Conservation (phyloP, 2,888 invertebrate genomes). For the Cerastoderma edule region DNA sequence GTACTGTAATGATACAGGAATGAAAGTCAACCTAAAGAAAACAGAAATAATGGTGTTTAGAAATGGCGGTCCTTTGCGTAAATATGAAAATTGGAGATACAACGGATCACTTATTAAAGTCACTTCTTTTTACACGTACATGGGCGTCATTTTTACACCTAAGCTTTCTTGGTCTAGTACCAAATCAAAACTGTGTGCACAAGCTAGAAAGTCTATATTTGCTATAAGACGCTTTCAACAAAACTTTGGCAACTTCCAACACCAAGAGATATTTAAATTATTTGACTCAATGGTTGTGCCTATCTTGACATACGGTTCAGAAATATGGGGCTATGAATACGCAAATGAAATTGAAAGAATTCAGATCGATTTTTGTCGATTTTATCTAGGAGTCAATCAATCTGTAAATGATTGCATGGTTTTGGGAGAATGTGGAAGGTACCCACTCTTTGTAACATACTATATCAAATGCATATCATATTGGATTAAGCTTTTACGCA, state of each 20-base stretch:
- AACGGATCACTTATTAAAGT: slow-evolving; percentile 1
- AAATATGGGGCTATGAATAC: slow-evolving; percentile 15
- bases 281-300: slow-evolving; percentile 12
- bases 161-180: slow-evolving; percentile 8
- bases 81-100: background rate
- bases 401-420: background rate
- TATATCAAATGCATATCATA: too few species aligned
- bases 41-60: slow-evolving; percentile 6
- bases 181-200: slow-evolving; percentile 6
- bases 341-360: background rate
- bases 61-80: slow-evolving; percentile 10
- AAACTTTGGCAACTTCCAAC: slow-evolving; percentile 4
- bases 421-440: too few species aligned
- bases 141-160: background rate
- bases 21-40: slow-evolving; percentile 13
- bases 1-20: slow-evolving; percentile 11
- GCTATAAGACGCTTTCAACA: too few species aligned
- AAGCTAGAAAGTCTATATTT: too few species aligned
- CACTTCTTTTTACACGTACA: slow-evolving; percentile 10
- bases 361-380: background rate
- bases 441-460: too few species aligned
- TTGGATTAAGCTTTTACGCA: too few species aligned
- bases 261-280: slow-evolving; percentile 12
- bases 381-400: background rate
- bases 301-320: slow-evolving; percentile 18